Evolutionary conservation across 1,140 invertebrate species (phyloP).

Genomic region (Metopolophium dirhodum): DNA sequence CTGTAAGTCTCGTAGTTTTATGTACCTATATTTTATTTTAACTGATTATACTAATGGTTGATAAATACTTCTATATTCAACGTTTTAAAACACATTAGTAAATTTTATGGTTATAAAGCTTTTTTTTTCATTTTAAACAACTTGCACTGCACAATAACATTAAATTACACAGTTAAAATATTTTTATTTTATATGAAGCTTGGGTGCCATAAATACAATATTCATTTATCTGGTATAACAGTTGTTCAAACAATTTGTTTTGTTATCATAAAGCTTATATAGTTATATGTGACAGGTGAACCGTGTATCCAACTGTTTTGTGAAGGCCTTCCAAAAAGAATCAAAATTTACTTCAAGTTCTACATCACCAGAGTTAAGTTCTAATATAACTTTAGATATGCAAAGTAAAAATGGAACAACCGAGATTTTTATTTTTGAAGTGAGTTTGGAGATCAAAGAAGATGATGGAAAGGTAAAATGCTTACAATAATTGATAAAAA

Average conservation of each 20-base stretch:
- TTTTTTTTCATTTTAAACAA: neutral
- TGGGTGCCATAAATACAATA: neutral
- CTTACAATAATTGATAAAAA: conserved; percentile 15
- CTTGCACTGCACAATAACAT: neutral
- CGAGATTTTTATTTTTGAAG: conserved; percentile 79
- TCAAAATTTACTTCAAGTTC: conserved; percentile 77
- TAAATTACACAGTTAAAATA: neutral
- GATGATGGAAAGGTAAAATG: conserved; percentile 76
- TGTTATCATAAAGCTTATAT: conserved; percentile 25
- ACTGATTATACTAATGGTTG: neutral
- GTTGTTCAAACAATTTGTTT: conserved; percentile 21
- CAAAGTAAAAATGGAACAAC: conserved; percentile 62
- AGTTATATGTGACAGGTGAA: conserved; percentile 67
- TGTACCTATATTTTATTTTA: neutral
- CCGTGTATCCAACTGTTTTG: conserved; percentile 82
- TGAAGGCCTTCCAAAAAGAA: conserved; percentile 86
- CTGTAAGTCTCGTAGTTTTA: conserved; percentile 73
- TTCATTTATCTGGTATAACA: conserved; percentile 15
- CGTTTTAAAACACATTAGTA: neutral
- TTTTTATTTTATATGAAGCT: neutral
- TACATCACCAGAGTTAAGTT: conserved; percentile 62
- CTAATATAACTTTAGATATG: conserved; percentile 57
- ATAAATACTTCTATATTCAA: neutral
- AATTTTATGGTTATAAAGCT: neutral
- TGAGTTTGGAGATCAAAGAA: conserved; percentile 90